Base-by-base conservation (phyloP, 2,113 vertebrate genomes). In the Zosterops pallidus region DNA sequence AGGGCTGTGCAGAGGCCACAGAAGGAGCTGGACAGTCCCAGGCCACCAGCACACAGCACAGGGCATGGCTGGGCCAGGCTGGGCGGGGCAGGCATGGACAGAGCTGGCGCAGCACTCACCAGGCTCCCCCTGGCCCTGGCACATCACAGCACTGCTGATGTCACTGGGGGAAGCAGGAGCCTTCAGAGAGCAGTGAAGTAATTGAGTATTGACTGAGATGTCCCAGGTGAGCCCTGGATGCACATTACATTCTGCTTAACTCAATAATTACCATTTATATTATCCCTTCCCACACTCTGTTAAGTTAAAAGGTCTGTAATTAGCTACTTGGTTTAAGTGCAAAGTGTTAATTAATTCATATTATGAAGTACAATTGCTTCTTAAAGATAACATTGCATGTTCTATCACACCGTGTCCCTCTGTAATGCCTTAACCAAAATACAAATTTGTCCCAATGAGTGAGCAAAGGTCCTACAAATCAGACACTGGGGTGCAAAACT, bases 181-280 rank as follows among this genome's bases (percentile, higher is more conserved):
- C 18, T 52, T 31, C 88, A 69, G 95, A 88, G 87, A 96, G 83
- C 90, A 71, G 87, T 14, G 79, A 56, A 79, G 83, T 91, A 95
- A 97, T 92, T 95, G 95, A 86, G 76, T 94, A 96, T 97, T 90
- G 97, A 96, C 97, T 89, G 83, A 59, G 91, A 62, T 5, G 35
- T 95, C 96, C 91, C 83, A 59, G 70, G 76, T 7, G 35, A 95
- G 90, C 86, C 82, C 83, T 49, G 35, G 87, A 47, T 84, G 85
- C 89, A 76, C 82, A 68, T 95, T 92, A 60, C 63, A 26, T 83
- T 72, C 94, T 87, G 94, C 85, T 96, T 86, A 89, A 86, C 94
- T 97, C 95, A 71, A 60, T 97, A 95, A 96, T 95, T 83, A 95
- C 75, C 56, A 21, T 53, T 83, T 85, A n/a, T 76, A 92, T 96